These are phyloP conservation scores for Amphiprion ocellaris DNA, from an alignment of 2,113 vertebrate genomes.

Conservation along the genomic window DNA sequence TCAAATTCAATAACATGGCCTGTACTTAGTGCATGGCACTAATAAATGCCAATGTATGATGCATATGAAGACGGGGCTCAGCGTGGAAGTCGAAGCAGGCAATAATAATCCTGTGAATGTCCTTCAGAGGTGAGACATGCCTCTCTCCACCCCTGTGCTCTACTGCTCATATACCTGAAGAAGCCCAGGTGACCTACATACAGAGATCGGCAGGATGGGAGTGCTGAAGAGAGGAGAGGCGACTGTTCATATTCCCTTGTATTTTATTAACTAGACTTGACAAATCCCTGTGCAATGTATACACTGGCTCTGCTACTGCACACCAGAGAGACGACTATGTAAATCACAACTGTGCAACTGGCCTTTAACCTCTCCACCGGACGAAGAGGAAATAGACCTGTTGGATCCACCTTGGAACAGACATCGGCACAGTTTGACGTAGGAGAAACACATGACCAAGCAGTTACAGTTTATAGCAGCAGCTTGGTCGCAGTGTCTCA, in stretches of 20 bases:
- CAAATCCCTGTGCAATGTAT: slow-evolving; percentile 60
- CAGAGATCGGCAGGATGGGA: slow-evolving; percentile 35
- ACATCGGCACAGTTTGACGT: slow-evolving; percentile 2
- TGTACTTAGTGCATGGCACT: slow-evolving; percentile 97
- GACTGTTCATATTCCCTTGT: slow-evolving; percentile 64
- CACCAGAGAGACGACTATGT: slow-evolving; percentile 28
- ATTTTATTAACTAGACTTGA: slow-evolving; percentile 69
- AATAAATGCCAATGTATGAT: slow-evolving; percentile 99
- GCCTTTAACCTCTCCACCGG: slow-evolving; percentile 41
- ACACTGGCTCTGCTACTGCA: slow-evolving; percentile 41
- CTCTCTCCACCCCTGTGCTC: slow-evolving; percentile 45
- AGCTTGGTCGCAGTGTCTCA: slow-evolving; percentile 41
- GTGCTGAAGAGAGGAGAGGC: slow-evolving; percentile 38
- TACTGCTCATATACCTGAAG: slow-evolving; percentile 56
- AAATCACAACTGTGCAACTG: slow-evolving; percentile 34
- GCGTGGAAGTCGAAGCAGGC: slow-evolving; percentile 87
- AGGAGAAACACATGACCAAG: slow-evolving; percentile 13
- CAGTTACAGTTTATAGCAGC: neutral
- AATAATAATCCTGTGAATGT: slow-evolving; percentile 90
- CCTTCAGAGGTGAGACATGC: slow-evolving; percentile 73
- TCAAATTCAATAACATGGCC: slow-evolving; percentile 99
- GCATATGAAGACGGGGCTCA: slow-evolving; percentile 94
- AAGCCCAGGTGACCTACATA: slow-evolving; percentile 73
- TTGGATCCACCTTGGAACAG: slow-evolving; percentile 9
- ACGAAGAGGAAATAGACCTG: slow-evolving; percentile 9